Percentiles rank a stretch among this genome's conserved stretches.
Conservation (phyloP, 2,888 invertebrate genomes). For the Machimus atricapillus region DNA sequence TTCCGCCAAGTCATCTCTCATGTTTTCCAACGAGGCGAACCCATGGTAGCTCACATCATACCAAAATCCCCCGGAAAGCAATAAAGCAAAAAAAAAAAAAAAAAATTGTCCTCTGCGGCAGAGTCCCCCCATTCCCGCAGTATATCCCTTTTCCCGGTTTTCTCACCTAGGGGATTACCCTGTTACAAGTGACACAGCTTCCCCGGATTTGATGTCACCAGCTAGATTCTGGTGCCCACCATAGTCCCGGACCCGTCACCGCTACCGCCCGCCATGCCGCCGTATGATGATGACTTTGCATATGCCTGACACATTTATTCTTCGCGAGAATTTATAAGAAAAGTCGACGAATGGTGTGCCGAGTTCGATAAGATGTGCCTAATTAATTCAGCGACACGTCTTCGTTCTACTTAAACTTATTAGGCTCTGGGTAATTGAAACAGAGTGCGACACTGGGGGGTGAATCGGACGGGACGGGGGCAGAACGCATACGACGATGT, state of each 20-base stretch:
- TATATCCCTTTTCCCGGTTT: background rate
- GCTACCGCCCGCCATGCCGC: too few species aligned
- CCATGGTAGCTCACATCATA: background rate
- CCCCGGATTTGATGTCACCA: background rate
- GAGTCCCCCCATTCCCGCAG: background rate
- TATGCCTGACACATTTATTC: conserved; percentile 19
- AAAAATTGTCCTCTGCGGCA: background rate
- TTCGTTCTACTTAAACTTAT: conserved; percentile 31
- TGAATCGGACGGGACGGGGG: background rate
- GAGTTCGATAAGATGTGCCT: conserved; percentile 31
- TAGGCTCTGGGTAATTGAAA: conserved; percentile 34
- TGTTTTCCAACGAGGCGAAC: background rate
- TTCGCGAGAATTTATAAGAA: conserved; percentile 19
- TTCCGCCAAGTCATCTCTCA: background rate
- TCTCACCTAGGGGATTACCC: background rate
- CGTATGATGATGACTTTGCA: conserved; percentile 19
- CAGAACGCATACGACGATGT: background rate
- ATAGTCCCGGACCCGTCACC: background rate
- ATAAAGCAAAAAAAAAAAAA: background rate
- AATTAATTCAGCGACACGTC: conserved; percentile 38
- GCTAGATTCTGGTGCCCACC: background rate
- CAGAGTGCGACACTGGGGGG: background rate
- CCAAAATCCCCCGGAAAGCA: background rate
- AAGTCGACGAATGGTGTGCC: background rate
- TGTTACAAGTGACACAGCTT: background rate